These are phyloP conservation scores for Peromyscus aztecus DNA, from an alignment of 2,797 vertebrate species.

Conservation along the genomic window DNA sequence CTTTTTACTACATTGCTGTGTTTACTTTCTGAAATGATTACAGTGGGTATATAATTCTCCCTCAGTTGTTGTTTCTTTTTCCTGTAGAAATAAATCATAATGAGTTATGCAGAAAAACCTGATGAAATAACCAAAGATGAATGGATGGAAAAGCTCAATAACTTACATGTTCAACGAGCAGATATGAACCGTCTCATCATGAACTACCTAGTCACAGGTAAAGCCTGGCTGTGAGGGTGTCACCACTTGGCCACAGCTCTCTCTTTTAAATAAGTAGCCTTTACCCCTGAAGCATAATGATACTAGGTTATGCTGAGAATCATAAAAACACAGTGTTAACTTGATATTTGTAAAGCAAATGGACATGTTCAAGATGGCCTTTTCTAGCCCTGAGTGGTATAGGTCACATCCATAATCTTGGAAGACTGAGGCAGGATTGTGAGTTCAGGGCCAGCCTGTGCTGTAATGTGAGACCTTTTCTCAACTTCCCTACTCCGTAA, in stretches of 20 bases:
- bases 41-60: not conserved
- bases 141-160: conserved; percentile 99
- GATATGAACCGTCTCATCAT: conserved; percentile 99
- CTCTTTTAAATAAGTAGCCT: not conserved
- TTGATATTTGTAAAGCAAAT: no score
- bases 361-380: not conserved
- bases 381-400: not conserved
- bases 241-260: not conserved
- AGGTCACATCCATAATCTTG: not conserved
- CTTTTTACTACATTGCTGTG: rapidly evolving
- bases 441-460: not conserved
- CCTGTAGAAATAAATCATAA: conserved; percentile 89
- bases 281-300: not conserved
- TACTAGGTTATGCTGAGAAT: not conserved
- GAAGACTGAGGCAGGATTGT: not conserved
- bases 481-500: not conserved
- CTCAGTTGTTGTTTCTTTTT: conserved; percentile 12
- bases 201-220: conserved; percentile 99
- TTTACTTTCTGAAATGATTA: not conserved
- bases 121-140: conserved; percentile 99
- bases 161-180: conserved; percentile 98
- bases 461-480: not conserved
- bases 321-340: not conserved
- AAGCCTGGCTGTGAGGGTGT: not conserved
- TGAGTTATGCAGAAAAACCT: conserved; percentile 99